Evolutionary conservation across 2,113 vertebrate genomes (phyloP).

Genomic region (Oxyura jamaicensis): DNA sequence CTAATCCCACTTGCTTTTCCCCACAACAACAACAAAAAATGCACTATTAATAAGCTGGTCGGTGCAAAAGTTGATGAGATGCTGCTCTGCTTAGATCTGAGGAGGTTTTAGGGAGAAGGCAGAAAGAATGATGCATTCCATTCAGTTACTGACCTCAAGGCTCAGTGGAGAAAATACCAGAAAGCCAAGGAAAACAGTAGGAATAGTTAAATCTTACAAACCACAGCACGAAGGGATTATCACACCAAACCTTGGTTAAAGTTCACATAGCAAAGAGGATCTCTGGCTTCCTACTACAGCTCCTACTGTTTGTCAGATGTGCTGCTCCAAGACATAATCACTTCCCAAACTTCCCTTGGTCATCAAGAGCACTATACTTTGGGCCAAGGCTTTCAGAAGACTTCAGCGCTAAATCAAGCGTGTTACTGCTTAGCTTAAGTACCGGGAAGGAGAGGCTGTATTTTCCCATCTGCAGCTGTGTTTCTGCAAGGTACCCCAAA

Average conservation of each 20-base stretch:
- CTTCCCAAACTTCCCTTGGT: background rate
- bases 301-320: background rate
- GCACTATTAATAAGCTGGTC: background rate
- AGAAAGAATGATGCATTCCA: slow-evolving; percentile 26
- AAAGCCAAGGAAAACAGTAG: slow-evolving; percentile 45
- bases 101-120: slow-evolving; percentile 15
- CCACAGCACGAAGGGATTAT: background rate
- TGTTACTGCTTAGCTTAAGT: background rate
- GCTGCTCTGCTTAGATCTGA: slow-evolving; percentile 13
- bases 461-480: background rate
- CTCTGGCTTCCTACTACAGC: background rate
- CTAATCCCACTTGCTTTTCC: background rate
- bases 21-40: background rate
- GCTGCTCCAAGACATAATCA: background rate
- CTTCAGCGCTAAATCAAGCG: background rate
- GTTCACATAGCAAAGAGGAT: slow-evolving; percentile 1
- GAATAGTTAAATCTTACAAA: slow-evolving; percentile 31
- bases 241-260: background rate
- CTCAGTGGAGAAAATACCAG: background rate
- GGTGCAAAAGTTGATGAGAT: background rate
- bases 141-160: background rate
- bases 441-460: background rate
- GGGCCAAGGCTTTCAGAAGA: background rate
- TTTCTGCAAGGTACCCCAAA: background rate
- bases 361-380: background rate